These are phyloP conservation scores for Malacosoma neustria DNA, from an alignment of 2,888 invertebrate genomes.

Conservation along the genomic window DNA sequence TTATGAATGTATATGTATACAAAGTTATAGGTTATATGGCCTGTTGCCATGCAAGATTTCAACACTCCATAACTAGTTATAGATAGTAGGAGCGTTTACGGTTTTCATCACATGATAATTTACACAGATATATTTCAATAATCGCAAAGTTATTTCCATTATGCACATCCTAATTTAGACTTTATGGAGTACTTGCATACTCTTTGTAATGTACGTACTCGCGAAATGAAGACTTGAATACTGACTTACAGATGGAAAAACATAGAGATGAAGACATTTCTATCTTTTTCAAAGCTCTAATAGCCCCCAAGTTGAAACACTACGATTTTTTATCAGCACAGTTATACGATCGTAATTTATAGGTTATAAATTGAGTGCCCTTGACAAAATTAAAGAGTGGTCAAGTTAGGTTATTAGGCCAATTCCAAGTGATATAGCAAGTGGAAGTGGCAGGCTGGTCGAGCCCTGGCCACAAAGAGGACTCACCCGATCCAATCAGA, in stretches of 20 bases:
- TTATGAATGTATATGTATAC: slow-evolving; percentile 32
- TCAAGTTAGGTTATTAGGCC: slow-evolving; percentile 34
- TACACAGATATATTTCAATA: slow-evolving; percentile 14
- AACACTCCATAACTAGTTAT: slow-evolving; percentile 23
- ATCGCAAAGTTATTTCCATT: slow-evolving; percentile 11
- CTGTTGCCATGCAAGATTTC: slow-evolving; percentile 63
- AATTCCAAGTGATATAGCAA: slow-evolving; percentile 17
- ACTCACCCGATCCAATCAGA: slow-evolving; percentile 37
- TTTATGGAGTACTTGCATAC: slow-evolving; percentile 18
- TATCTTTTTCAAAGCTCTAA: slow-evolving; percentile 15
- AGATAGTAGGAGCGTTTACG: slow-evolving; percentile 17
- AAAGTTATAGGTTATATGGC: slow-evolving; percentile 53
- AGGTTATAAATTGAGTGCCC: slow-evolving; percentile 61
- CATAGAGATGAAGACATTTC: too few species aligned
- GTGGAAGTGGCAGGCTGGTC: background rate
- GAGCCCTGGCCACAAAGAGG: slow-evolving; percentile 9
- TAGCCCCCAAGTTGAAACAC: slow-evolving; percentile 25
- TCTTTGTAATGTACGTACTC: too few species aligned
- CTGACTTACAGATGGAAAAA: too few species aligned
- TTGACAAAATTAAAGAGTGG: slow-evolving; percentile 50
- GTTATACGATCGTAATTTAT: slow-evolving; percentile 38
- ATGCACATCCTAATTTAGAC: slow-evolving; percentile 15
- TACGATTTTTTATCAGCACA: slow-evolving; percentile 15
- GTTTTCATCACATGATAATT: slow-evolving; percentile 13
- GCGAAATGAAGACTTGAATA: too few species aligned